Evolutionary conservation across 2,797 vertebrate species (phyloP).

Genomic region (Parotocinclus haroldoi): DNA sequence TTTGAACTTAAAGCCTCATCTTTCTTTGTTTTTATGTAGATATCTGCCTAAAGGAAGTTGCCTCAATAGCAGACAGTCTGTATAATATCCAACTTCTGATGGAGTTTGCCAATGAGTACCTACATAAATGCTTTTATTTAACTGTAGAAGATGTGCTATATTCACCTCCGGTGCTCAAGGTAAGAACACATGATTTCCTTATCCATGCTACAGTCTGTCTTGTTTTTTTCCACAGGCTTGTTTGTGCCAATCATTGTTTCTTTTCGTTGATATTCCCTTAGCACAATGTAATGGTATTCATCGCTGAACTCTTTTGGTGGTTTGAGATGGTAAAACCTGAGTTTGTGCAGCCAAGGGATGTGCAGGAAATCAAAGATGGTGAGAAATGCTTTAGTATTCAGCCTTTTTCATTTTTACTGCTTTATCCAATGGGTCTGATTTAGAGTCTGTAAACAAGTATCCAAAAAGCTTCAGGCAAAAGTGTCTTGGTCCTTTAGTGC

Average conservation of each 20-base stretch:
- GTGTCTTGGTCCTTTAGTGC: no score
- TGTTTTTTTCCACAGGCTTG: not conserved
- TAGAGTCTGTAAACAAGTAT: no score
- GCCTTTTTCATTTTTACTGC: not conserved
- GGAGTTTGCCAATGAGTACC: conserved; percentile 88
- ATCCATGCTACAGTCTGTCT: not conserved
- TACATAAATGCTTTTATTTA: conserved; percentile 94
- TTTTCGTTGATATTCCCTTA: conserved; percentile 48
- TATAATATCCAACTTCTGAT: conserved; percentile 93
- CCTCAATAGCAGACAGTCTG: conserved; percentile 91
- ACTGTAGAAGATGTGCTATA: conserved; percentile 94
- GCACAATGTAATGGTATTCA: conserved; percentile 97
- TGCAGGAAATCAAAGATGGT: conserved; percentile 93
- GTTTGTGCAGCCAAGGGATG: conserved; percentile 90
- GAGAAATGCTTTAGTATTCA: conserved; percentile 41
- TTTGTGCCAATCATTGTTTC: not conserved
- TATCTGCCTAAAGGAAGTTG: conserved; percentile 93
- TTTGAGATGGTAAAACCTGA: conserved; percentile 96
- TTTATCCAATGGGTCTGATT: no score
- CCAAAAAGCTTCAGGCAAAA: no score
- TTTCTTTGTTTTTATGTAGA: conserved; percentile 68
- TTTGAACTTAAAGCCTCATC: conserved; percentile 26
- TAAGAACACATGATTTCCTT: conserved; percentile 54
- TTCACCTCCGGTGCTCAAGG: conserved; percentile 91
- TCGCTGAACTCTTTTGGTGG: conserved; percentile 99